Evolutionary conservation across 2,888 invertebrate genomes (phyloP).

Genomic region (Rhamphomyia laevipes): DNA sequence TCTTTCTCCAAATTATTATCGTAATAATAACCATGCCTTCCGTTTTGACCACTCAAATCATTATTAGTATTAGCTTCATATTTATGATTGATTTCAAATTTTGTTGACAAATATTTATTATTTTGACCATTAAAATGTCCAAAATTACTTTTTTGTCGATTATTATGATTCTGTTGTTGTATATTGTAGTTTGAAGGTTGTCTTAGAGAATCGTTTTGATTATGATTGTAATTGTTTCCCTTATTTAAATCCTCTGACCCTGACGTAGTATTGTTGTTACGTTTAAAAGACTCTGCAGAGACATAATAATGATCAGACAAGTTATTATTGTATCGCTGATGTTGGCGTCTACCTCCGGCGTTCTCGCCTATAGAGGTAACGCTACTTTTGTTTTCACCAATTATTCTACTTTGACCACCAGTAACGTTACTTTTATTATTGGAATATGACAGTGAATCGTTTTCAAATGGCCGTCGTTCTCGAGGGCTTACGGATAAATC

Average conservation of each 20-base stretch:
- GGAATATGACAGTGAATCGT: constrained; percentile 38
- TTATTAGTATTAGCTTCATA: too few relatives aligned
- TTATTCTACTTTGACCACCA: constrained; percentile 32
- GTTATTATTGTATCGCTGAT: not conserved
- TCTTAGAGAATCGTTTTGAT: too few relatives aligned
- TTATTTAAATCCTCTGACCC: too few relatives aligned
- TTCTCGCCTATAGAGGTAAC: constrained; percentile 15
- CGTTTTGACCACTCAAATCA: too few relatives aligned
- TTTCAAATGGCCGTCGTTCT: constrained; percentile 39
- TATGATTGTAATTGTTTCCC: too few relatives aligned
- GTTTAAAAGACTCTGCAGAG: too few relatives aligned
- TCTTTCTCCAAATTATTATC: too few relatives aligned
- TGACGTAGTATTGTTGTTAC: too few relatives aligned
- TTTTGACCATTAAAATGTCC: constrained; percentile 25
- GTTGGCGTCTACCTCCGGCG: constrained; percentile 14
- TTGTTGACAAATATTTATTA: constrained; percentile 12
- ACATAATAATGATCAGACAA: not conserved
- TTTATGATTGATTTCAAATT: too few relatives aligned
- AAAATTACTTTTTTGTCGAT: constrained; percentile 21
- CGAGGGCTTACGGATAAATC: constrained; percentile 39
- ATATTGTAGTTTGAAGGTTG: constrained; percentile 8
- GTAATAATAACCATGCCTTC: too few relatives aligned
- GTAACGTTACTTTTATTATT: constrained; percentile 35
- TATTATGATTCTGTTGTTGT: constrained; percentile 4
- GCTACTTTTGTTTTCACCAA: constrained; percentile 16